A percentile compares a stretch with the other conserved stretches of the same genome.
These are phyloP conservation scores for Portunus trituberculatus DNA, from an alignment of 1,140 invertebrate species.

Conservation along the genomic window DNA sequence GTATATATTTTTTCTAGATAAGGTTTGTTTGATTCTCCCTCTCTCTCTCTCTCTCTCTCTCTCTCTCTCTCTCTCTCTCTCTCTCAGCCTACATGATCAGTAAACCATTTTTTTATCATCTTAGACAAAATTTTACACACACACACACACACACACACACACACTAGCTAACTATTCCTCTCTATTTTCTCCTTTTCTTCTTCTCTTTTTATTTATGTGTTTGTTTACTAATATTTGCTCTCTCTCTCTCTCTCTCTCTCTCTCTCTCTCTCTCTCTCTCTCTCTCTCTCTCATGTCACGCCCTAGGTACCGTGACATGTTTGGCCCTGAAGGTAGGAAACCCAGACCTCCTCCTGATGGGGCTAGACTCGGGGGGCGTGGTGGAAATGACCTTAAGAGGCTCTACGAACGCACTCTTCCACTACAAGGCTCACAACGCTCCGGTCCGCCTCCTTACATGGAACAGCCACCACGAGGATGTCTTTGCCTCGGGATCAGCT, in stretches of 20 bases:
- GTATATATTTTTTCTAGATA: too few species aligned
- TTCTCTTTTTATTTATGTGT: background rate
- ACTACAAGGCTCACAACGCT: conserved; percentile 9
- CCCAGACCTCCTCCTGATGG: background rate
- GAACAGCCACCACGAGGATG: conserved; percentile 27
- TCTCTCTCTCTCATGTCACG: background rate
- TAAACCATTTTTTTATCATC: too few species aligned
- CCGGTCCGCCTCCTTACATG: background rate
- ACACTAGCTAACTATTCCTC: too few species aligned
- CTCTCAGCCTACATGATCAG: too few species aligned
- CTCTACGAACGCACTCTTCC: background rate
- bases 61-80: too few species aligned
- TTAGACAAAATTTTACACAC: too few species aligned
- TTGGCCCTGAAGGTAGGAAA: background rate
- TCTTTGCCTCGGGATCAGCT: conserved; percentile 26
- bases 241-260: background rate
- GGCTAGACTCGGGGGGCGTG: conserved; percentile 17
- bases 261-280: background rate
- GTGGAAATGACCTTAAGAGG: background rate
- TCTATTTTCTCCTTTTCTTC: background rate
- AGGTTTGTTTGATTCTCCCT: too few species aligned
- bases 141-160: too few species aligned
- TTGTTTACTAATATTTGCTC: too few species aligned
- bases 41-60: too few species aligned
- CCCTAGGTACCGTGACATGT: background rate